Conservation (phyloP, 1,140 invertebrate species). For the Ips typographus region DNA sequence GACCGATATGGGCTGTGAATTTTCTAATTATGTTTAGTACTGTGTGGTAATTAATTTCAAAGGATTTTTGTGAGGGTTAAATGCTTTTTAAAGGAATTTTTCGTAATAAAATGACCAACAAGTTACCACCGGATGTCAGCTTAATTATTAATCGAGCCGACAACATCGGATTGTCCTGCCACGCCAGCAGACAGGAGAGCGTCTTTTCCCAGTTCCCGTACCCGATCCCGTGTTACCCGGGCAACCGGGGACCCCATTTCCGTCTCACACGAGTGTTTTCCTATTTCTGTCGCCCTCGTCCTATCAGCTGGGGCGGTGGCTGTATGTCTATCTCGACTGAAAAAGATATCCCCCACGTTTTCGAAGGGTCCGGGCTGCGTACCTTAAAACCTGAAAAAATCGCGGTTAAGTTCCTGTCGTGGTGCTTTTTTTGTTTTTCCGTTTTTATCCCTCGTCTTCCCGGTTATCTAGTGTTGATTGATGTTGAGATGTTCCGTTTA, state of each 20-base stretch:
- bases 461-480: not conserved
- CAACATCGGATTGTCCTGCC: constrained; percentile 15
- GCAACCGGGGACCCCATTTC: constrained; percentile 19
- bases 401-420: constrained; percentile 5
- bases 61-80: too few species aligned
- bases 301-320: constrained; percentile 32
- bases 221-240: constrained; percentile 20
- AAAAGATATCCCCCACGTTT: constrained; percentile 15
- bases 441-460: not conserved
- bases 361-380: constrained; percentile 5
- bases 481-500: too few species aligned
- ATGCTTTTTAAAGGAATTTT: too few species aligned
- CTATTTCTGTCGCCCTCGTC: constrained; percentile 11
- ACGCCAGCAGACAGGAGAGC: constrained; percentile 17
- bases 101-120: too few species aligned
- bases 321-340: constrained; percentile 18
- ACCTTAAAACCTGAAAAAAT: constrained; percentile 3
- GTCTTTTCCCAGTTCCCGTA: constrained; percentile 16
- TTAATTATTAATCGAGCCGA: constrained; percentile 9
- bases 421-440: not conserved
- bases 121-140: not conserved
- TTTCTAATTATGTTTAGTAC: too few species aligned
- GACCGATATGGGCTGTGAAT: too few species aligned
- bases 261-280: constrained; percentile 14
- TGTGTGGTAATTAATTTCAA: too few species aligned